phyloP scores from a whole-genome alignment of 2,888 invertebrate species.

The Hirtodrosophila confusa region DNA sequence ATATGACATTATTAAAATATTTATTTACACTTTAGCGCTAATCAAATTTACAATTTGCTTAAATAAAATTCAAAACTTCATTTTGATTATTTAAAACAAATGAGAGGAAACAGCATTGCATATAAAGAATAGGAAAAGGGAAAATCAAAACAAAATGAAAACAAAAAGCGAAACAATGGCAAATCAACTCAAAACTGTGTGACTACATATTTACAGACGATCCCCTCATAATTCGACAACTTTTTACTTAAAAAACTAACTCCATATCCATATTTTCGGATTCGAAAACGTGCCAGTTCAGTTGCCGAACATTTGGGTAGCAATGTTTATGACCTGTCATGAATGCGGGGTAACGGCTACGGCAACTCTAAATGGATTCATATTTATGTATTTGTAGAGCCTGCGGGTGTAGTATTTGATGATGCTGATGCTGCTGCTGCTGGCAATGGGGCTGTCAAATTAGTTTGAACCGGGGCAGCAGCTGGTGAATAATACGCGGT shows the following conservation, averaged over 20 bases:
- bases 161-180: constrained; percentile 67
- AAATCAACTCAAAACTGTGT: constrained; percentile 67
- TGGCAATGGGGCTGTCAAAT: constrained; percentile 61
- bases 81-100: constrained; percentile 68
- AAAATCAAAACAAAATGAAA: constrained; percentile 55
- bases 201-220: constrained; percentile 79
- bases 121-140: constrained; percentile 36
- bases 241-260: constrained; percentile 59
- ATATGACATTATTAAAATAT: constrained; percentile 76
- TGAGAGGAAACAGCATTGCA: constrained; percentile 63
- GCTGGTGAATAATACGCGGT: constrained; percentile 70
- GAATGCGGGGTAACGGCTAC: constrained; percentile 40
- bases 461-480: constrained; percentile 64
- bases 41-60: constrained; percentile 78
- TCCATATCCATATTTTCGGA: constrained; percentile 43
- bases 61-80: constrained; percentile 64
- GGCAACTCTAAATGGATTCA: constrained; percentile 29
- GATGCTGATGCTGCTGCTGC: constrained; percentile 55
- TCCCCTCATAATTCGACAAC: constrained; percentile 59
- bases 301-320: constrained; percentile 42
- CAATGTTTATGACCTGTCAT: constrained; percentile 67
- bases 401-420: constrained; percentile 60
- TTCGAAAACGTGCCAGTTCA: constrained; percentile 43
- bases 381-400: constrained; percentile 65
- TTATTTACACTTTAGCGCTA: constrained; percentile 77